A percentile compares a stretch with the other conserved stretches of the same genome.
These are phyloP conservation scores for Amphiprion percula DNA, from an alignment of 2,113 vertebrate species.

Conservation along the genomic window DNA sequence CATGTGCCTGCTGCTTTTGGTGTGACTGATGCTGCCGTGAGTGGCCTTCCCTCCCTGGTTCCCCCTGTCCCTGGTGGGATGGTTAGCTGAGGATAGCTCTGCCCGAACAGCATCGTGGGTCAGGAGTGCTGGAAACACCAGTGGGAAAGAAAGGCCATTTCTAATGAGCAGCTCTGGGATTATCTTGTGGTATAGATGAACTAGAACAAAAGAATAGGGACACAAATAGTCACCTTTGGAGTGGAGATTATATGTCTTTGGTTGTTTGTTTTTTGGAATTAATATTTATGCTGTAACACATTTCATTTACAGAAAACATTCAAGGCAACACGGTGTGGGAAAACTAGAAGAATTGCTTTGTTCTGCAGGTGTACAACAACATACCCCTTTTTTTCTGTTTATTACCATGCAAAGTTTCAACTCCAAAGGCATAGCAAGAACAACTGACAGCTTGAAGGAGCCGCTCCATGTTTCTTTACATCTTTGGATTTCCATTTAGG, in stretches of 20 bases:
- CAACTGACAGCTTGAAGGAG: slow-evolving; percentile 50
- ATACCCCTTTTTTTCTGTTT: background rate
- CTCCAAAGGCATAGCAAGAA: slow-evolving; percentile 32
- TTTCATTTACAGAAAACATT: slow-evolving; percentile 11
- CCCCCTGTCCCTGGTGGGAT: slow-evolving; percentile 54
- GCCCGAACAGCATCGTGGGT: slow-evolving; percentile 37
- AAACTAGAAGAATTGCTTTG: background rate
- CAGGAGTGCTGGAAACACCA: slow-evolving; percentile 17
- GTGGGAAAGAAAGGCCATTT: slow-evolving; percentile 33
- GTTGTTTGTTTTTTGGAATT: background rate
- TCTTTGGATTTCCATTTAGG: slow-evolving; percentile 33
- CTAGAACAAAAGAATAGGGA: slow-evolving; percentile 20
- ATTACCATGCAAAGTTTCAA: slow-evolving; percentile 44
- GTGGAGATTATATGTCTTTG: background rate
- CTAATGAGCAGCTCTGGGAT: slow-evolving; percentile 71
- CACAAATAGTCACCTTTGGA: background rate
- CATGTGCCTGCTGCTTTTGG: slow-evolving; percentile 19
- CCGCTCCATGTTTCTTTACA: slow-evolving; percentile 35
- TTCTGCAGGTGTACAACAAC: slow-evolving; percentile 4
- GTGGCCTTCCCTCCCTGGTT: background rate
- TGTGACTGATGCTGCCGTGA: slow-evolving; percentile 21
- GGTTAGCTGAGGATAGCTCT: slow-evolving; percentile 48
- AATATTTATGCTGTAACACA: background rate
- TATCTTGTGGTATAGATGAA: slow-evolving; percentile 13
- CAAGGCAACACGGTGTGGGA: slow-evolving; percentile 3